A percentile compares a stretch with the other conserved stretches of the same genome.
phyloP scores from a whole-genome alignment of 2,797 vertebrate species.

The Gobionotothen gibberifrons region DNA sequence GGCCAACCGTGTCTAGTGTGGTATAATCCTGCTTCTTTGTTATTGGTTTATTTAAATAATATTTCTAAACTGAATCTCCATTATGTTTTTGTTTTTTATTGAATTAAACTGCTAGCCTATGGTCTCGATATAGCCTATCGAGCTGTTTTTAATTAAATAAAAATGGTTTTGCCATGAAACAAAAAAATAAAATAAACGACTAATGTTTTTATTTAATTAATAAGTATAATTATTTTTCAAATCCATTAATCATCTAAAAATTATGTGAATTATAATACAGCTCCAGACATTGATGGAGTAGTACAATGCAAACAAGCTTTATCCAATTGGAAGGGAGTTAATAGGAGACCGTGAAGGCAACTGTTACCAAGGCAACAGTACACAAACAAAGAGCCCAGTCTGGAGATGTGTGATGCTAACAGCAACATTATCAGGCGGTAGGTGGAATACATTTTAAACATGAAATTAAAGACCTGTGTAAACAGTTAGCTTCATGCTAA shows the following conservation, averaged over 20 bases:
- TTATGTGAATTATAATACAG: background rate
- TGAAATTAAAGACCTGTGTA: background rate
- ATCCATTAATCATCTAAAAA: background rate
- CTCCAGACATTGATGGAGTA: too few relatives aligned
- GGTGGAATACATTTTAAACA: background rate
- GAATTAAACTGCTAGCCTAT: too few relatives aligned
- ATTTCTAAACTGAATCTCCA: too few relatives aligned
- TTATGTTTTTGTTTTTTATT: too few relatives aligned
- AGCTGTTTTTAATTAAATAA: too few relatives aligned
- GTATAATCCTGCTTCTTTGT: too few relatives aligned
- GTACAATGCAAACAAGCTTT: background rate
- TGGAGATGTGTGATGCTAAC: background rate
- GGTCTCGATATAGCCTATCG: too few relatives aligned
- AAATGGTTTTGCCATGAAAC: too few relatives aligned
- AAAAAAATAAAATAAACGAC: too few relatives aligned
- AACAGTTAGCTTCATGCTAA: background rate
- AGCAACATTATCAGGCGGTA: constrained; percentile 5
- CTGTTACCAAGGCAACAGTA: constrained; percentile 69
- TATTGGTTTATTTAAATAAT: too few relatives aligned
- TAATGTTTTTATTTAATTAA: too few relatives aligned
- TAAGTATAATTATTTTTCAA: background rate
- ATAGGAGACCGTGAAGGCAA: constrained; percentile 31
- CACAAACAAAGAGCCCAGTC: background rate
- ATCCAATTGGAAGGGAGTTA: background rate
- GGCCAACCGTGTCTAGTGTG: too few relatives aligned